Percentiles rank a stretch among this genome's conserved stretches.
These are phyloP conservation scores for Mormoops blainvillei DNA, from an alignment of 2,113 vertebrate genomes.

Conservation along the genomic window DNA sequence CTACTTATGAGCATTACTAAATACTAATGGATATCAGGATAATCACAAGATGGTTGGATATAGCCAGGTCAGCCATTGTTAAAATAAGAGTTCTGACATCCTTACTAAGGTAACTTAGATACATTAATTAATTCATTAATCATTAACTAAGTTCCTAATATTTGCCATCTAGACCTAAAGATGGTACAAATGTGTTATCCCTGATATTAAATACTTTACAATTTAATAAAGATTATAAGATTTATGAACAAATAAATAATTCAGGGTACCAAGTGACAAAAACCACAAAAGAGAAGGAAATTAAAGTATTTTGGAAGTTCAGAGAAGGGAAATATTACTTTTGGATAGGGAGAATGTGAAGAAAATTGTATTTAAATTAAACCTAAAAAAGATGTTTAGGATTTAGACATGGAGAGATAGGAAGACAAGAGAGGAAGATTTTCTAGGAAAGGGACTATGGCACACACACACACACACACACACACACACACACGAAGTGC, in stretches of 20 bases:
- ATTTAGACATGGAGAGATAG: neutral
- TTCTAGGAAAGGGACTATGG: neutral
- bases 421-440: neutral
- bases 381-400: neutral
- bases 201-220: neutral
- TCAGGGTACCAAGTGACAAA: neutral
- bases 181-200: neutral
- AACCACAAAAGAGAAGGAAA: neutral
- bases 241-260: neutral
- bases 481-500: neutral
- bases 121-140: neutral
- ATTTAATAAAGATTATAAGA: neutral
- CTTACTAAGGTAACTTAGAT: neutral
- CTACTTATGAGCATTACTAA: neutral
- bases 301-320: neutral
- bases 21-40: neutral
- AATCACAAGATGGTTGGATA: neutral
- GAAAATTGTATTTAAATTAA: neutral
- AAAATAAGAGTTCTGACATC: neutral
- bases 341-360: neutral
- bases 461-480: neutral
- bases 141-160: neutral
- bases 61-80: neutral
- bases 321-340: neutral
- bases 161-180: neutral